Evolutionary conservation across 2,888 invertebrate species (phyloP).

Genomic region (Agonopterix subpropinquella): DNA sequence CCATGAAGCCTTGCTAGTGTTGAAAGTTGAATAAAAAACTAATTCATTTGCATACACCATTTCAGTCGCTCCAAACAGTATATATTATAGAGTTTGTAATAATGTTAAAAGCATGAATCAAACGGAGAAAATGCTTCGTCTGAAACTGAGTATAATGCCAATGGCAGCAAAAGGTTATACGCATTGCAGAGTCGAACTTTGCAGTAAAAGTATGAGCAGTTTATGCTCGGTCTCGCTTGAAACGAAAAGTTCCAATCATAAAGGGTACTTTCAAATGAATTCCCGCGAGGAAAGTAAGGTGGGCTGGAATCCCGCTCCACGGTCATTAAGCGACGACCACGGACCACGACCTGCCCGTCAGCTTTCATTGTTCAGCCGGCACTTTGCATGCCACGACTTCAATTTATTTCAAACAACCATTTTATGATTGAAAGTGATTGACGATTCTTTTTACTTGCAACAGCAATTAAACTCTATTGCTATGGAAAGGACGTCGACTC

Average conservation of each 20-base stretch:
- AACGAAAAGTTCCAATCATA: constrained; percentile 20
- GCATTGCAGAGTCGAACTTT: constrained; percentile 5
- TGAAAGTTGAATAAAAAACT: background rate
- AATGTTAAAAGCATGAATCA: no score
- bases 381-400: constrained; percentile 45
- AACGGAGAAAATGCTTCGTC: no score
- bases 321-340: constrained; percentile 46
- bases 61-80: no score
- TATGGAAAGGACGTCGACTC: background rate
- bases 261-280: constrained; percentile 45
- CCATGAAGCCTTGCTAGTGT: constrained; percentile 6
- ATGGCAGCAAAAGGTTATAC: background rate
- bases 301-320: constrained; percentile 41
- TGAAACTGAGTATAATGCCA: no score
- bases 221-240: constrained; percentile 13
- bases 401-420: constrained; percentile 36
- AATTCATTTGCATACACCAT: no score
- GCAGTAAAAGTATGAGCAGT: constrained; percentile 3
- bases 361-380: constrained; percentile 57
- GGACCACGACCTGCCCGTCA: constrained; percentile 50
- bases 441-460: constrained; percentile 20
- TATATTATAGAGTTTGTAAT: no score
- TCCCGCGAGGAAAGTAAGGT: constrained; percentile 52
- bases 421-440: constrained; percentile 36
- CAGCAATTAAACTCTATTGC: constrained; percentile 2